phyloP scores from a whole-genome alignment of 2,888 invertebrate genomes.

The Melipona beecheii region DNA sequence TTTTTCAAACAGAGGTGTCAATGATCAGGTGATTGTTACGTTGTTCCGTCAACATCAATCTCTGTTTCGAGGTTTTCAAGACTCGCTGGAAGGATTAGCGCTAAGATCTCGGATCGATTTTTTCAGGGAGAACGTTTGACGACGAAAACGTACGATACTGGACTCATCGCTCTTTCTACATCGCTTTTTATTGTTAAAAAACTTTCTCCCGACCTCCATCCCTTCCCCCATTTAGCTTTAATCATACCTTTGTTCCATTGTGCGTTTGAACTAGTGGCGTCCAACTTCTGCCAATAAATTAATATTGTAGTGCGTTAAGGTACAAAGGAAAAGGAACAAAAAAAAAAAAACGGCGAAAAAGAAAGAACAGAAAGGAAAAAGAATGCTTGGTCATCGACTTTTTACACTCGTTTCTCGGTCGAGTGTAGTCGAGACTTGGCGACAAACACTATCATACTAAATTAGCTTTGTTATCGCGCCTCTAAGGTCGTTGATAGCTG shows the following conservation, averaged over 20 bases:
- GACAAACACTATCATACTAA: neutral
- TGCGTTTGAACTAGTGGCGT: constrained; percentile 23
- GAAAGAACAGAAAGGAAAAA: neutral
- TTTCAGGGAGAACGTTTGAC: neutral
- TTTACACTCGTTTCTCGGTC: neutral
- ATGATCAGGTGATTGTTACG: neutral
- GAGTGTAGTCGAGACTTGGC: constrained; percentile 10
- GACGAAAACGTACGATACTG: neutral
- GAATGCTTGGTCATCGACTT: constrained; percentile 10
- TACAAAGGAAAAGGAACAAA: constrained; percentile 9
- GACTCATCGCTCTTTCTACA: constrained; percentile 15
- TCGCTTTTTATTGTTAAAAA: constrained; percentile 45
- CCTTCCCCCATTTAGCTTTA: constrained; percentile 35
- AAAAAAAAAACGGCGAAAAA: neutral
- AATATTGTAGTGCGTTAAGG: constrained; percentile 19
- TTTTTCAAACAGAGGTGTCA: neutral
- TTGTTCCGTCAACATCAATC: neutral
- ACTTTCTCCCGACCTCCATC: too few species aligned
- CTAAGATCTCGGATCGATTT: neutral
- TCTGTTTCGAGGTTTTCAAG: neutral
- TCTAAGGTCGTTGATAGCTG: neutral
- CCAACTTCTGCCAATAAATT: neutral
- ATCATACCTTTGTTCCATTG: constrained; percentile 33
- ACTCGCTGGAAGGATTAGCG: neutral
- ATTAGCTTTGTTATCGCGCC: neutral